Evolutionary conservation across 2,113 vertebrate species (phyloP).

Genomic region (Hyaena hyaena): DNA sequence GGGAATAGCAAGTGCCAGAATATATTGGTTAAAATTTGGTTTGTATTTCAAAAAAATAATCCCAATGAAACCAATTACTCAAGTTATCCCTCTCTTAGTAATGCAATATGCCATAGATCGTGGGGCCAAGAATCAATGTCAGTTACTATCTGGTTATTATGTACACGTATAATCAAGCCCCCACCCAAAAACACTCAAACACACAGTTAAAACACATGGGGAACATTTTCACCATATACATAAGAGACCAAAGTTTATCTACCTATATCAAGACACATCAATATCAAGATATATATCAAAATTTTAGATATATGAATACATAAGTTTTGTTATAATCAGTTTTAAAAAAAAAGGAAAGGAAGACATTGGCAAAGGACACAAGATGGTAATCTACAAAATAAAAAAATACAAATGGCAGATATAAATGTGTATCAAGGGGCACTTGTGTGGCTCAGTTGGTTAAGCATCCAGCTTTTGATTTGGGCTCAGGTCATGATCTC

Average conservation of each 20-base stretch:
- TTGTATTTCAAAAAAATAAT: constrained; percentile 47
- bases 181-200: neutral
- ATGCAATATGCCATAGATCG: neutral
- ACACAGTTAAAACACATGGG: neutral
- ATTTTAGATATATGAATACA: neutral
- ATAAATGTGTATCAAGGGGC: neutral
- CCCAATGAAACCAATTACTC: constrained; percentile 30
- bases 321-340: neutral
- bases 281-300: neutral
- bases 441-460: too few relatives aligned
- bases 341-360: neutral
- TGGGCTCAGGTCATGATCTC: too few relatives aligned
- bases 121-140: neutral
- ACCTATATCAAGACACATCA: neutral
- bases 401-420: neutral
- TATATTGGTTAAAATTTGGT: neutral
- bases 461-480: too few relatives aligned
- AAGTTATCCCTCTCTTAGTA: neutral
- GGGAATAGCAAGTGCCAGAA: neutral
- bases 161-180: neutral
- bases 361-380: neutral
- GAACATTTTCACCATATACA: neutral
- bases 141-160: neutral
- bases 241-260: constrained; percentile 1
- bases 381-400: constrained; percentile 8